Percentiles rank a stretch among this genome's conserved stretches.
phyloP scores from a whole-genome alignment of 2,888 invertebrate species.

The Pseudeuparius sepicola region DNA sequence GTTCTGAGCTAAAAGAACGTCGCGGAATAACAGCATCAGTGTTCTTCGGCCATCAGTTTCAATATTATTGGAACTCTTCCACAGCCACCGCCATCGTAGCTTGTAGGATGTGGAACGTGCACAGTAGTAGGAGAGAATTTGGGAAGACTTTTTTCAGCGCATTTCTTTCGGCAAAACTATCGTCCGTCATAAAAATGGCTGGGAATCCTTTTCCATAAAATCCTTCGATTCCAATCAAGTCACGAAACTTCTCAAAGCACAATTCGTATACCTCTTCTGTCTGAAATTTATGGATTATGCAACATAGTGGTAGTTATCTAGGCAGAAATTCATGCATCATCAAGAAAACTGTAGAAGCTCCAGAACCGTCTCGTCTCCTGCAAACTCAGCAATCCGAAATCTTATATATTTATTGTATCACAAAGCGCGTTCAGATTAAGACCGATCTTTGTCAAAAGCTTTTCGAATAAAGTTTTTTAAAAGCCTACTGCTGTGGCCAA shows the following conservation, averaged over 20 bases:
- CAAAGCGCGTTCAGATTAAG: no score
- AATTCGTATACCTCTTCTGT: conserved; percentile 16
- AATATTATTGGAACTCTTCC: conserved; percentile 10
- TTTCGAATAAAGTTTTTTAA: no score
- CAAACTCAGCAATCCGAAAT: no score
- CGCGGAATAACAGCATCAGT: conserved; percentile 13
- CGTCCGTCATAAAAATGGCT: conserved; percentile 15
- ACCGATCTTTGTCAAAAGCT: no score
- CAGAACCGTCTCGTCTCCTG: no score
- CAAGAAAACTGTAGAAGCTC: no score
- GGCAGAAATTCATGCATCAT: no score
- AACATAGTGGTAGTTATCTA: conserved; percentile 15
- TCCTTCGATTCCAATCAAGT: conserved; percentile 14
- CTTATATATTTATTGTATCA: no score
- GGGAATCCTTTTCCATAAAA: conserved; percentile 15
- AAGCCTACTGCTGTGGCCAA: no score
- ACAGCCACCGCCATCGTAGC: conserved; percentile 14
- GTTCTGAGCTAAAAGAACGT: conserved; percentile 10
- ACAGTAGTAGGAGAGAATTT: conserved; percentile 9
- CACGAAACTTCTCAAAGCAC: conserved; percentile 11
- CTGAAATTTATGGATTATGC: conserved; percentile 16
- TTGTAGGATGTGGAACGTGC: conserved; percentile 14
- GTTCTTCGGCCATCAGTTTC: conserved; percentile 10
- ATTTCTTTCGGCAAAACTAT: no score
- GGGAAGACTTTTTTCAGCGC: conserved; percentile 12